Evolutionary conservation across 2,113 vertebrate genomes (phyloP), one percentile per base, ranked within the genome.

Genomic region (Sitta europaea): DNA sequence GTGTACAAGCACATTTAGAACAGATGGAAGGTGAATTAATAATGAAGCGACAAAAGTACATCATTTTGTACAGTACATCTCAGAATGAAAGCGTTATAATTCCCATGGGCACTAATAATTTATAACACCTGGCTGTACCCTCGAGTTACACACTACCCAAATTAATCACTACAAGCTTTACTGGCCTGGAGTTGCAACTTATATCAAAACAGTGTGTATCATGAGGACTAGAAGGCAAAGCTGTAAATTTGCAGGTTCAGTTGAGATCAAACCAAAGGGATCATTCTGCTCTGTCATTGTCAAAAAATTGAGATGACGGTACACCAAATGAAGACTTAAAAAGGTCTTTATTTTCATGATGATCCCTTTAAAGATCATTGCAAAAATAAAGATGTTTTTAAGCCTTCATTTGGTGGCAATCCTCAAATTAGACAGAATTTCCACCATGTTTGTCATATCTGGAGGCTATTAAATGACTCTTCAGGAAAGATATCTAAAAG

Each of bases 31-130:
- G 48, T 79, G 45, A 92, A 88, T 55, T 78, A 94, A 82, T 85
- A 94, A 81, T 66, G 51, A 57, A 88, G 42, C 58, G 94, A 95
- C 25, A 70, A 90, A 85, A 51, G 72, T n/a, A 22, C 40, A 29
- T 47, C 51, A 71, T 86, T 95, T 88, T 89, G 55, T 80, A 90
- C 12, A 21, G 70, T 80, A 82, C 22, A 28, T 73, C 59, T 95
- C 90, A 79, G 62, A 90, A 94, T 48, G 54, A 90, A 86, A 86
- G 74, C 22, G 84, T 68, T 71, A n/a, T 88, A 63, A 78, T 94
- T 88, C 88, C 85, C 74, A 96, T 88, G 50, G 85, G 92, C 75
- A 95, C 86, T 96, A 92, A 95, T 89, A 95, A 83, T 92, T 94
- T 91, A 88, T 66, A 97, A 75, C 3, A 35, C 22, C 16, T 6